phyloP scores from a whole-genome alignment of 2,888 invertebrate genomes.

The Melieria crassipennis region DNA sequence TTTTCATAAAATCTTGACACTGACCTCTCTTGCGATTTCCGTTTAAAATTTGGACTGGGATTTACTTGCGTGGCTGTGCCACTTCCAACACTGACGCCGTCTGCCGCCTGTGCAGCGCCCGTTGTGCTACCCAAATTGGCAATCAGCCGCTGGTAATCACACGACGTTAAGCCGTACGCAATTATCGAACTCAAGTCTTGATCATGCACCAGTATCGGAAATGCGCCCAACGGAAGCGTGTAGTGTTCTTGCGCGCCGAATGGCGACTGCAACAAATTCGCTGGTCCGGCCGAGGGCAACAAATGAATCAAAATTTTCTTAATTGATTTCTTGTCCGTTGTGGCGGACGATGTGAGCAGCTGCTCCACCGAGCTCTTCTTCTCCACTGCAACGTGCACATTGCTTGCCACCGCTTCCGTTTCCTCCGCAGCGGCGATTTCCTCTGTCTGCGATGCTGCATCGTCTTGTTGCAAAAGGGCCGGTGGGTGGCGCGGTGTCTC shows the following conservation, averaged over 20 bases:
- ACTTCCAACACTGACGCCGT: slow-evolving; percentile 28
- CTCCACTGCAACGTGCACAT: slow-evolving; percentile 38
- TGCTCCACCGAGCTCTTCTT: slow-evolving; percentile 47
- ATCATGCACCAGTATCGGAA: slow-evolving; percentile 81
- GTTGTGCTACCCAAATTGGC: slow-evolving; percentile 60
- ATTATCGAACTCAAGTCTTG: slow-evolving; percentile 86
- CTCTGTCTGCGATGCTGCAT: slow-evolving; percentile 28
- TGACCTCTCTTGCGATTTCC: slow-evolving; percentile 60
- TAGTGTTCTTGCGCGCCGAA: slow-evolving; percentile 77
- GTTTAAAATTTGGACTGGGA: slow-evolving; percentile 59
- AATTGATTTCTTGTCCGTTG: slow-evolving; percentile 70
- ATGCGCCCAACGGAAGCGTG: slow-evolving; percentile 70
- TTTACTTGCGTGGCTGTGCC: slow-evolving; percentile 38
- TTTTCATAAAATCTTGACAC: slow-evolving; percentile 6
- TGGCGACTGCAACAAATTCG: slow-evolving; percentile 69
- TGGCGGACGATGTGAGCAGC: slow-evolving; percentile 43
- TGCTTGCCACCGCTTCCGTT: slow-evolving; percentile 33
- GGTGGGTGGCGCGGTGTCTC: slow-evolving; percentile 27
- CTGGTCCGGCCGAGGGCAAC: slow-evolving; percentile 69
- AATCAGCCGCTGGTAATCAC: slow-evolving; percentile 75
- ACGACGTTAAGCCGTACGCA: slow-evolving; percentile 80
- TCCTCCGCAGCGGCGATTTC: slow-evolving; percentile 42
- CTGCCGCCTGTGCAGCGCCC: background rate
- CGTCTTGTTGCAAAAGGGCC: slow-evolving; percentile 26
- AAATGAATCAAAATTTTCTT: slow-evolving; percentile 77